Percentiles rank a stretch among this genome's conserved stretches.
phyloP scores from a whole-genome alignment of 53 echinoderm and acorn worm species.

The Arbacia lixula region DNA sequence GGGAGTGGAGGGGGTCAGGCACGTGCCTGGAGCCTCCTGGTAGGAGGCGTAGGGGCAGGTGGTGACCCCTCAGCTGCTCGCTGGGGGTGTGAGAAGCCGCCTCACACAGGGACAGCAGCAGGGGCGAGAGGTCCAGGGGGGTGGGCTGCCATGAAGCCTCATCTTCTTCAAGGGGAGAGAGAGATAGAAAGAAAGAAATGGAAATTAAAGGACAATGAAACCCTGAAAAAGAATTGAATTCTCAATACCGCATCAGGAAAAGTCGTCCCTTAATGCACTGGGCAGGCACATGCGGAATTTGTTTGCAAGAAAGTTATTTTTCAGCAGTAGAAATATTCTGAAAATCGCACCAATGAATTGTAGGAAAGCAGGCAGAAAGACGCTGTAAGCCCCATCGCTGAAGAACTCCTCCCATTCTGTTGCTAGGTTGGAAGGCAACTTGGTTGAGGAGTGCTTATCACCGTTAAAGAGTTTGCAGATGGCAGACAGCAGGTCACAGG shows the following conservation, averaged over 20 bases:
- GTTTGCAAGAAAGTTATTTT: no score
- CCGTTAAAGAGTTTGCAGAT: conserved; percentile 64
- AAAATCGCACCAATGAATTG: conserved; percentile 56
- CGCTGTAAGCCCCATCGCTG: conserved; percentile 54
- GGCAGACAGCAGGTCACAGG: conserved; percentile 76
- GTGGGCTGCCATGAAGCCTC: not conserved
- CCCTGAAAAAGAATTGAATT: no score
- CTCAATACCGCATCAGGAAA: no score
- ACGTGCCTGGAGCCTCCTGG: conserved; percentile 60
- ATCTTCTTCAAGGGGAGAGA: not conserved
- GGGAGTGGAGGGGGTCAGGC: conserved; percentile 55
- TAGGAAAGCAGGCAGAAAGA: conserved; percentile 52
- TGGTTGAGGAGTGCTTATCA: not conserved
- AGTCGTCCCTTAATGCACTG: no score
- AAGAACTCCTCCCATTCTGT: conserved; percentile 71
- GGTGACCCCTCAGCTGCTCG: conserved; percentile 66
- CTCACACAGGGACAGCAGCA: conserved; percentile 47
- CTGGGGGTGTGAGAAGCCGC: conserved; percentile 51
- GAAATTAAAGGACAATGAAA: no score
- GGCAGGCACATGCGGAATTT: no score
- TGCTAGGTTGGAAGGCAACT: conserved; percentile 43
- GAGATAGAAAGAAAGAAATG: no score
- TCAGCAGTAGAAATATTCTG: no score
- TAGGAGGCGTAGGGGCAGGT: conserved; percentile 43
- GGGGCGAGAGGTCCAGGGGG: conserved; percentile 10